Evolutionary conservation across 2,888 invertebrate species (phyloP), one percentile per base, ranked within the genome.

Genomic region (Coleophora flavipennella): DNA sequence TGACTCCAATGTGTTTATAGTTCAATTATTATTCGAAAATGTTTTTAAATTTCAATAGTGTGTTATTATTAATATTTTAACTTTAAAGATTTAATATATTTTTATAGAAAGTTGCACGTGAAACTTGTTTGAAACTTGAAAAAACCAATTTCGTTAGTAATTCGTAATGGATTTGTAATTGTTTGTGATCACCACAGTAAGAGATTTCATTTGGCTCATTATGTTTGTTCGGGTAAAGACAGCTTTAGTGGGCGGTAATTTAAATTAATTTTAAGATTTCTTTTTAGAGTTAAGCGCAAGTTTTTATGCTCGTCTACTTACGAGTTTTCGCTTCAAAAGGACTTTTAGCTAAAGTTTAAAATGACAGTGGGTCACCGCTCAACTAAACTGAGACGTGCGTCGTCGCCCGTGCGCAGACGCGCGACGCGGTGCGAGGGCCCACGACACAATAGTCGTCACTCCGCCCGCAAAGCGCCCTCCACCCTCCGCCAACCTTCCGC

Each of bases 41-140:
- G n/a, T n/a, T n/a, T n/a, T n/a, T n/a, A n/a, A n/a, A n/a, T n/a
- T n/a, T n/a, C n/a, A n/a, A n/a, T n/a, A n/a, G n/a, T n/a, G n/a
- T n/a, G n/a, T 57, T 69, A 62, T 62, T 47, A 62, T 67, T 66
- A 60, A 67, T 50, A 61, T 79, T 79, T 76, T 62, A 77, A 75
- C 77, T 79, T n/a, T n/a, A n/a, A 73, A 77, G 73, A 79, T 70
- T 76, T 76, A n/a, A 78, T 80, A 81, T 83, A 81, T 83, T 80
- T 81, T 81, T 78, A 79, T 83, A 83, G 72, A 64, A 65, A 65
- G 74, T 83, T 80, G 64, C 80, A 81, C 77, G 67, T 63, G 57
- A 72, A 53, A 58, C 54, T 73, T 78, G 81, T 81, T n/a, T 81
- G 39, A 37, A 39, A 41, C 13, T 13, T 65, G 64, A 67, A 69